A percentile compares a stretch with the other conserved stretches of the same genome.
Evolutionary conservation across 2,888 invertebrate species (phyloP).

Genomic region (Meteorus colon): DNA sequence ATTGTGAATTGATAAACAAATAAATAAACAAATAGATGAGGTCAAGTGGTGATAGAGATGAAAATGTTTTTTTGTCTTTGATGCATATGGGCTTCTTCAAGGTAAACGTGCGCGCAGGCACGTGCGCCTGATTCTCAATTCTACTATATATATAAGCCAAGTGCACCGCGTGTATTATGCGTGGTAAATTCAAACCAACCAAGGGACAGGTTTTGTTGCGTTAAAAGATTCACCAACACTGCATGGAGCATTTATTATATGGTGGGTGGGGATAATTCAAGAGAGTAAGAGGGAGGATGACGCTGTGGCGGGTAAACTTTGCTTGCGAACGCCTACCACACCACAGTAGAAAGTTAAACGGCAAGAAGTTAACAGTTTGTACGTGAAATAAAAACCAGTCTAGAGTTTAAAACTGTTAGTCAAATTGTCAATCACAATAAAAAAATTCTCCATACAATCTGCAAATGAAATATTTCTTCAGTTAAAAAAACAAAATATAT

Average conservation of each 20-base stretch:
- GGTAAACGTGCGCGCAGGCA: slow-evolving; percentile 20
- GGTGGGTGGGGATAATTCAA: neutral
- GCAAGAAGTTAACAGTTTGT: slow-evolving; percentile 34
- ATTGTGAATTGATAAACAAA: neutral
- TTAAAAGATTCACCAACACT: too few species aligned
- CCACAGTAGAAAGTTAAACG: slow-evolving; percentile 61
- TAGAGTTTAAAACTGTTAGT: neutral
- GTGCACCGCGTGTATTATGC: slow-evolving; percentile 1
- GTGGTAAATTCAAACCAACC: neutral
- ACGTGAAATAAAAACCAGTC: neutral
- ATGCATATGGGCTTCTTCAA: neutral
- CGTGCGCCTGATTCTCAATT: slow-evolving; percentile 24
- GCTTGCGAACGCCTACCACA: slow-evolving; percentile 53
- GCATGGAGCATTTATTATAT: neutral
- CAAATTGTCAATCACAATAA: too few species aligned
- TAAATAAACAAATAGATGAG: neutral
- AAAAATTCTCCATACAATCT: too few species aligned
- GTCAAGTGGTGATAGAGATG: neutral
- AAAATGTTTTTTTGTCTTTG: neutral
- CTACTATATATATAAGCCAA: neutral
- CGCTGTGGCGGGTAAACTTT: slow-evolving; percentile 61
- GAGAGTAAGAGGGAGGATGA: slow-evolving; percentile 24
- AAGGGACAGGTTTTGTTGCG: neutral
- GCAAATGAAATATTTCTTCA: too few species aligned
- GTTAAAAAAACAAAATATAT: too few species aligned